phyloP scores from a whole-genome alignment of 2,113 vertebrate species.

The Excalfactoria chinensis region DNA sequence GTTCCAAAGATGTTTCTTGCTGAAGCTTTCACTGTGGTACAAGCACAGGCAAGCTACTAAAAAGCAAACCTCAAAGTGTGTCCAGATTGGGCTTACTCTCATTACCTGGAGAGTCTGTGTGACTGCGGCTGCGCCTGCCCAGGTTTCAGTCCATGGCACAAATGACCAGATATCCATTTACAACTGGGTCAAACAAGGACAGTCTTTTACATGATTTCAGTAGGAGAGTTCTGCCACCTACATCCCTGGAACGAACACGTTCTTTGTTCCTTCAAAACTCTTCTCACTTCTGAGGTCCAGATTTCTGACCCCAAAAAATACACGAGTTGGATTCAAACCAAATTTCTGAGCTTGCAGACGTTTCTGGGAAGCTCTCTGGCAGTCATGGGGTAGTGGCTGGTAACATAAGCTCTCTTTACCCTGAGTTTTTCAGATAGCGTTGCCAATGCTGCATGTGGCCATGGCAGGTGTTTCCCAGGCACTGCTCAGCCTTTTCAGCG shows the following conservation, averaged over 20 bases:
- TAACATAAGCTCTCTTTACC: neutral
- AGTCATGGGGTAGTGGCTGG: neutral
- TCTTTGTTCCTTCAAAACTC: constrained; percentile 1
- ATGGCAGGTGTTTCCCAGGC: neutral
- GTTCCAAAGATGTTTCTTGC: rapidly evolving
- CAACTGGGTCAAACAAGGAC: constrained; percentile 17
- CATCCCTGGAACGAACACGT: neutral
- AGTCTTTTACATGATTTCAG: neutral
- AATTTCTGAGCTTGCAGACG: neutral
- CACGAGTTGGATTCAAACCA: neutral
- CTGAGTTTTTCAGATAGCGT: rapidly evolving
- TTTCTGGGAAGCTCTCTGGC: neutral
- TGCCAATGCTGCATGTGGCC: neutral
- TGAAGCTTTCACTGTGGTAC: neutral
- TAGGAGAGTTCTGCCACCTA: constrained; percentile 44
- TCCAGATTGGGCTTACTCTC: neutral
- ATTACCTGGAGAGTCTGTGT: neutral
- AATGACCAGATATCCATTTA: neutral
- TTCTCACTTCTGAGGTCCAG: neutral
- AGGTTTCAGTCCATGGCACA: neutral
- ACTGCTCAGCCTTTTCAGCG: neutral
- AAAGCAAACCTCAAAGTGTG: neutral
- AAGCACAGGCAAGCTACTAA: neutral
- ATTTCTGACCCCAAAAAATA: neutral
- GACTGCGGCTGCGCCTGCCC: neutral